These are phyloP conservation scores for Lottia gigantea DNA, from an alignment of 2,888 invertebrate genomes.

Conservation along the genomic window DNA sequence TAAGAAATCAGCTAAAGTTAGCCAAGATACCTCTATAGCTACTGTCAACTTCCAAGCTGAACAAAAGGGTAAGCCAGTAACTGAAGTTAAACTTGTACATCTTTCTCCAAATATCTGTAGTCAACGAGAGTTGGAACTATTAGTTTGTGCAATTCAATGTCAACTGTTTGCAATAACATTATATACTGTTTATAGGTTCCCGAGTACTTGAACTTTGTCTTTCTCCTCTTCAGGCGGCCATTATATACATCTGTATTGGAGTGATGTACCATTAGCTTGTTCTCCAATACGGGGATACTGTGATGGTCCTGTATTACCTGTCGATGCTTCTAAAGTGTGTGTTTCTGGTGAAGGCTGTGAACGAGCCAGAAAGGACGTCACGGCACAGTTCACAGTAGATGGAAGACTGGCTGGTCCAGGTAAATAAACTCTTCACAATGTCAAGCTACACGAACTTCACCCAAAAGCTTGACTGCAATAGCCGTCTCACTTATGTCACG, in stretches of 20 bases:
- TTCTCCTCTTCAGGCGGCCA: constrained; percentile 75
- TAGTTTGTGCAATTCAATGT: too few species aligned
- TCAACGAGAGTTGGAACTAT: too few species aligned
- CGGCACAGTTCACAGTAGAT: constrained; percentile 93
- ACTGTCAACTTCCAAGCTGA: constrained; percentile 72
- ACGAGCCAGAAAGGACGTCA: constrained; percentile 89
- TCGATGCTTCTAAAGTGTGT: constrained; percentile 61
- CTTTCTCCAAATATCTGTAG: too few species aligned
- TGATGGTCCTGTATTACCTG: constrained; percentile 53
- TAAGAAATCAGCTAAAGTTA: constrained; percentile 72
- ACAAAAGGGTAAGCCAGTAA: constrained; percentile 42
- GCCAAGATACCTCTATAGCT: constrained; percentile 55
- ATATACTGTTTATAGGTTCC: too few species aligned
- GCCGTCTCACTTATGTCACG: too few species aligned
- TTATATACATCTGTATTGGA: constrained; percentile 81
- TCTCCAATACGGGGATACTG: constrained; percentile 75
- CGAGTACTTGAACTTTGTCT: too few species aligned
- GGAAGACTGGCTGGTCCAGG: constrained; percentile 80
- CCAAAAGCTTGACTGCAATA: too few species aligned
- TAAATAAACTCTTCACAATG: too few species aligned
- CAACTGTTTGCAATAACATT: too few species aligned
- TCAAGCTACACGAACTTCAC: too few species aligned
- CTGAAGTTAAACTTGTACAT: too few species aligned
- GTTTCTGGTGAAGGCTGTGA: constrained; percentile 90
- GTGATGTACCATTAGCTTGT: constrained; percentile 79